phyloP scores from a whole-genome alignment of 2,888 invertebrate species.

The Embidobia sp. region DNA sequence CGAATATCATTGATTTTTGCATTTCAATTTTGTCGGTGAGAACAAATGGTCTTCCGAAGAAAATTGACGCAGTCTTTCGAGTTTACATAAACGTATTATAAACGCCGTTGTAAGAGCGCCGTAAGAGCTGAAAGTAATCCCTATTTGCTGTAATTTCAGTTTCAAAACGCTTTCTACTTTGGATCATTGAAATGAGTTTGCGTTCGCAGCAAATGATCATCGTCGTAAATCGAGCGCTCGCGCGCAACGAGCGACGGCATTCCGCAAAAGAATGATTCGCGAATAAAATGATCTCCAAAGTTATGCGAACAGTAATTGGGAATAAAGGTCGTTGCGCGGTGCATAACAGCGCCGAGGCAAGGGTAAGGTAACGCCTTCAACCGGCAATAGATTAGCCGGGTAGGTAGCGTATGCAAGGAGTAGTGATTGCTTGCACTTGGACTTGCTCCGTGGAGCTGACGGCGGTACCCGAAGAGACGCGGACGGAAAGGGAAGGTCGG shows the following conservation, averaged over 20 bases:
- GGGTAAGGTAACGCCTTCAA: constrained; percentile 70
- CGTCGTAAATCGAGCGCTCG: constrained; percentile 22
- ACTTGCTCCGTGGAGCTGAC: constrained; percentile 70
- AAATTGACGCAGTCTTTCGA: too few relatives aligned
- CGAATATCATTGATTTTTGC: too few relatives aligned
- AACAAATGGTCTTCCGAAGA: too few relatives aligned
- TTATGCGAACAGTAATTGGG: constrained; percentile 63
- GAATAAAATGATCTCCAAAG: constrained; percentile 59
- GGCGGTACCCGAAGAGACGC: constrained; percentile 46
- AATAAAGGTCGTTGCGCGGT: constrained; percentile 66
- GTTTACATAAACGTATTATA: too few relatives aligned
- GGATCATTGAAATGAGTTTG: constrained; percentile 11
- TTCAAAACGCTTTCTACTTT: neutral
- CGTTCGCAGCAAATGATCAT: constrained; percentile 24
- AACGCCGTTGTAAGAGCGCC: too few relatives aligned
- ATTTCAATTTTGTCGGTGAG: too few relatives aligned
- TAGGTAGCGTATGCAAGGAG: constrained; percentile 65
- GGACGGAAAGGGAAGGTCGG: constrained; percentile 27
- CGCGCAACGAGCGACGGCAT: constrained; percentile 21
- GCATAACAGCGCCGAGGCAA: constrained; percentile 65
- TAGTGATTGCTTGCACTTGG: constrained; percentile 73
- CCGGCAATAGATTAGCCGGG: constrained; percentile 70
- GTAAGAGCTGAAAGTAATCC: neutral
- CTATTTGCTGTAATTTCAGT: neutral
- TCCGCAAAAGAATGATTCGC: constrained; percentile 35